Conservation (phyloP, 2,797 vertebrate species). For the Enoplosus armatus region DNA sequence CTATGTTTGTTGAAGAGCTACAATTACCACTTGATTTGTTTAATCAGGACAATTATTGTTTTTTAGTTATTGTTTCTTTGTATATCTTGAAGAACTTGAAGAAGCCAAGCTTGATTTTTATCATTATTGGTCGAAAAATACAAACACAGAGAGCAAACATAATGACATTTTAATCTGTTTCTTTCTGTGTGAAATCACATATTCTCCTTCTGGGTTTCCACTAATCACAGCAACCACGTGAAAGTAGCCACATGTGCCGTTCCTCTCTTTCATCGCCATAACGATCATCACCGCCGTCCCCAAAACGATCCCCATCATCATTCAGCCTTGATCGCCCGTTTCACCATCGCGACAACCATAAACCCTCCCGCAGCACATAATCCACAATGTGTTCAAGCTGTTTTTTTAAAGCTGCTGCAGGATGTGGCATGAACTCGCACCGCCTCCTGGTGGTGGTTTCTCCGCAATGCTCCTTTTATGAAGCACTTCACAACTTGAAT, state of each 20-base stretch:
- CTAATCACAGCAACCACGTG: neutral
- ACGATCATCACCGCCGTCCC: conserved; percentile 24
- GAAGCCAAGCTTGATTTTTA: neutral
- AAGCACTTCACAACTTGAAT: conserved; percentile 7
- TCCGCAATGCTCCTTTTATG: conserved; percentile 5
- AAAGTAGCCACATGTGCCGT: neutral
- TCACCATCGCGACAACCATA: conserved; percentile 51
- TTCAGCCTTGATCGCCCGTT: conserved; percentile 11
- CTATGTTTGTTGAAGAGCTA: neutral
- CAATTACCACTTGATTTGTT: neutral
- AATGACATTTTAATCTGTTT: neutral
- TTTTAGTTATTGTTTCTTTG: no score
- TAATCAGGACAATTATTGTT: conserved; percentile 23
- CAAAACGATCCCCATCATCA: conserved; percentile 27
- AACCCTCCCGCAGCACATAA: conserved; percentile 20
- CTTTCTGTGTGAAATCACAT: neutral
- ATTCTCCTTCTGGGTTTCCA: neutral
- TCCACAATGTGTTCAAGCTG: conserved; percentile 16
- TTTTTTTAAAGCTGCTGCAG: conserved; percentile 7
- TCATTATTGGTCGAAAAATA: neutral
- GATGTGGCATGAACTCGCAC: neutral
- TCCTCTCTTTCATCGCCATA: neutral
- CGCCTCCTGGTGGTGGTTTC: conserved; percentile 63
- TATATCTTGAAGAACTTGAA: neutral
- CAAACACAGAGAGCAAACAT: neutral